Evolutionary conservation across 1,140 invertebrate genomes (phyloP).

Genomic region (Leptinotarsa defecta): DNA sequence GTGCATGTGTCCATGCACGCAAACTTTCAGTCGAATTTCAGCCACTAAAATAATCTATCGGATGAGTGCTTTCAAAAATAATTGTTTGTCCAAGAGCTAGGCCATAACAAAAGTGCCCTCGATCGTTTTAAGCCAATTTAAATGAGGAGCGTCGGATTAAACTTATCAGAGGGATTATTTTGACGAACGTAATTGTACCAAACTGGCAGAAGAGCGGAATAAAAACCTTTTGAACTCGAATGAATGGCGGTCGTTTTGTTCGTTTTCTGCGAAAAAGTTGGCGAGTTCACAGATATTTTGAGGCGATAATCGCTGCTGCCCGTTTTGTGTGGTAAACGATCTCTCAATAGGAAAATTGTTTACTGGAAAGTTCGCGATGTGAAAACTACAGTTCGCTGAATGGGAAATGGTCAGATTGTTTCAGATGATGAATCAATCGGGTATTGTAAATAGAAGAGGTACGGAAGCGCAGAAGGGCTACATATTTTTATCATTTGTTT

Average conservation of each 20-base stretch:
- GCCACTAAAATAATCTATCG: no score
- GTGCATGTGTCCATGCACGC: no score
- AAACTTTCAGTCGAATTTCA: no score
- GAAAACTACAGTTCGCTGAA: no score
- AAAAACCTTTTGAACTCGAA: background rate
- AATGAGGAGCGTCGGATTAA: slow-evolving; percentile 5
- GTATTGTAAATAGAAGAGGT: no score
- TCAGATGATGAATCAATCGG: no score
- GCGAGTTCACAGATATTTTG: background rate
- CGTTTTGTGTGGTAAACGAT: background rate
- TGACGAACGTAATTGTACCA: slow-evolving; percentile 2
- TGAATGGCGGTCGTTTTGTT: background rate
- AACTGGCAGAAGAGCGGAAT: slow-evolving; percentile 2
- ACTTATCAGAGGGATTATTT: background rate
- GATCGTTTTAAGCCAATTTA: slow-evolving; percentile 1
- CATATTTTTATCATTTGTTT: no score
- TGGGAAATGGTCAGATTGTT: no score
- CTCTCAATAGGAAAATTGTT: background rate
- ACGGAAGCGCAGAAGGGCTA: no score
- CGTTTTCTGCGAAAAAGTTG: background rate
- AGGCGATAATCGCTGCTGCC: background rate
- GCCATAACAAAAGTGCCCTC: background rate
- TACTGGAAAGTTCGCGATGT: background rate
- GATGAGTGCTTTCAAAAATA: no score
- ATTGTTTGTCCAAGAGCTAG: background rate